These are phyloP conservation scores for Scopus umbretta DNA, from an alignment of 2,113 vertebrate species.

Conservation along the genomic window DNA sequence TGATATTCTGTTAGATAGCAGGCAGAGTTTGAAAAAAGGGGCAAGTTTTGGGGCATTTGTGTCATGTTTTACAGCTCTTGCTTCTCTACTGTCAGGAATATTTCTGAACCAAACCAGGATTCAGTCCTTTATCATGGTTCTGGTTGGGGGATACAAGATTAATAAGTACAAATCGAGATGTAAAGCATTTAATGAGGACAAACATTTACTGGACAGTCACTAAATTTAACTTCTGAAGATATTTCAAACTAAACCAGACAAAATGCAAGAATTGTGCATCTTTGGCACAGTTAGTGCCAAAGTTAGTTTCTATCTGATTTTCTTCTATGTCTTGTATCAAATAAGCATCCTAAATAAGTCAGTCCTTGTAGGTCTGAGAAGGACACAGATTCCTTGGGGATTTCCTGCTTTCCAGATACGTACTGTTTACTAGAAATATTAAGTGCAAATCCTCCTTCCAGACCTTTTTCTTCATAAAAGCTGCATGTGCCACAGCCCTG, in stretches of 20 bases:
- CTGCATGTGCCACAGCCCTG: neutral
- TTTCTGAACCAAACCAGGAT: neutral
- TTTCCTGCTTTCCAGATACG: neutral
- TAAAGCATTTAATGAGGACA: neutral
- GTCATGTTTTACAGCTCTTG: neutral
- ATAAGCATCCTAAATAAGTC: neutral
- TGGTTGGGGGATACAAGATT: neutral
- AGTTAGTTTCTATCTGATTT: neutral
- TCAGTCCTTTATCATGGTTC: neutral
- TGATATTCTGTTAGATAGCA: neutral
- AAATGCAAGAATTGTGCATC: neutral
- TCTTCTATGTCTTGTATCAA: neutral
- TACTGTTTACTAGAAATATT: neutral
- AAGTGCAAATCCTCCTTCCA: neutral
- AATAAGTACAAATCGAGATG: neutral
- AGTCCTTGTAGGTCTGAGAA: neutral
- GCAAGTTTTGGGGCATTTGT: neutral
- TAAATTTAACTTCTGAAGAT: neutral
- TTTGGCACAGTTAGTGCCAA: too few relatives aligned
- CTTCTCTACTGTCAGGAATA: neutral
- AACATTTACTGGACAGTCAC: neutral
- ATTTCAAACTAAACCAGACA: neutral
- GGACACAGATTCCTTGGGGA: neutral
- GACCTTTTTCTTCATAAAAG: neutral
- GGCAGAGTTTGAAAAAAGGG: neutral